Evolutionary conservation across 1,140 invertebrate genomes (phyloP).

Genomic region (Bombus polaris): DNA sequence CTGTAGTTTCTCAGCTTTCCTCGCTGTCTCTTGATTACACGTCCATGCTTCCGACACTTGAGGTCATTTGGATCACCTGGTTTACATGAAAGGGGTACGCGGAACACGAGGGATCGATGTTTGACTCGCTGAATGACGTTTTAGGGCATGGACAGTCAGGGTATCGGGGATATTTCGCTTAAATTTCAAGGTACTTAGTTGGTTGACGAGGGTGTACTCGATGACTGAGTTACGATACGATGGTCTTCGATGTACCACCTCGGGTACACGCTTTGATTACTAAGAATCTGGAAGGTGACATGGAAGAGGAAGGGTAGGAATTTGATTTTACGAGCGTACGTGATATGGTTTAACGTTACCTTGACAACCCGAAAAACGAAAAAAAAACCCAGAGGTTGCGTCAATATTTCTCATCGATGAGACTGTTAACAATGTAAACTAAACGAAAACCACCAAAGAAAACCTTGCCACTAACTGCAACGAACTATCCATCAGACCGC

Average conservation of each 20-base stretch:
- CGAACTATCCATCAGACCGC: too few relatives aligned
- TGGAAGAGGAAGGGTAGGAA: not conserved
- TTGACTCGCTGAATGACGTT: not conserved
- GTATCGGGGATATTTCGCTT: not conserved
- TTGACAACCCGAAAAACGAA: too few relatives aligned
- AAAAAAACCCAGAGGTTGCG: too few relatives aligned
- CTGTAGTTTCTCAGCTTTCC: slow-evolving; percentile 58
- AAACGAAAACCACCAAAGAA: too few relatives aligned
- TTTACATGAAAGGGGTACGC: not conserved
- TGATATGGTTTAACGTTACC: not conserved
- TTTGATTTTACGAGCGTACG: not conserved
- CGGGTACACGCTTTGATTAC: not conserved
- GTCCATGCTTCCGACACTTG: slow-evolving; percentile 51
- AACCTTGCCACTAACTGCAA: too few relatives aligned
- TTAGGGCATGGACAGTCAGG: not conserved
- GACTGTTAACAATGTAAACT: too few relatives aligned
- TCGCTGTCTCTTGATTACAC: slow-evolving; percentile 58
- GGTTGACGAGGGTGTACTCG: not conserved
- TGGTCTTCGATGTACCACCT: not conserved
- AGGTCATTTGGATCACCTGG: slow-evolving; percentile 54
- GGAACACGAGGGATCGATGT: not conserved
- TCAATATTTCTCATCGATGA: too few relatives aligned
- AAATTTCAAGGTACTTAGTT: not conserved
- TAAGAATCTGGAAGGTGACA: not conserved
- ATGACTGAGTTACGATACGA: not conserved